A percentile compares a stretch with the other conserved stretches of the same genome.
phyloP scores from a whole-genome alignment of 2,797 vertebrate genomes.

The Diplodus puntazzo region DNA sequence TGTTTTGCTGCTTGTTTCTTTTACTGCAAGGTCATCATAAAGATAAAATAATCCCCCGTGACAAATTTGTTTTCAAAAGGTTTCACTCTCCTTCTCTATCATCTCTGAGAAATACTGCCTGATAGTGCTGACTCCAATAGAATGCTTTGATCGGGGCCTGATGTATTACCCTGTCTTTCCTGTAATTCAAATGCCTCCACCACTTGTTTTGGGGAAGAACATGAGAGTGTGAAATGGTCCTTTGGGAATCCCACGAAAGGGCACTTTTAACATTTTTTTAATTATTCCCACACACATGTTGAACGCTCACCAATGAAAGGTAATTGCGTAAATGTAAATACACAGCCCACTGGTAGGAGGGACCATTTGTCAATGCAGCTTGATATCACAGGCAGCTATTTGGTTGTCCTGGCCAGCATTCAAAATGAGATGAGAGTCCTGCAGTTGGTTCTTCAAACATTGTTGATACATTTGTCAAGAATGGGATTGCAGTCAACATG shows the following conservation, averaged over 20 bases:
- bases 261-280: conserved; percentile 23
- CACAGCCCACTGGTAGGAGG: conserved; percentile 35
- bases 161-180: conserved; percentile 84
- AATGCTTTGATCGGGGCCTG: conserved; percentile 82
- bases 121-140: conserved; percentile 83
- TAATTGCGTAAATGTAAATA: conserved; percentile 73
- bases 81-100: conserved; percentile 84
- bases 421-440: conserved; percentile 68
- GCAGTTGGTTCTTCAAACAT: conserved; percentile 50
- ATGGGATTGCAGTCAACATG: conserved; percentile 51
- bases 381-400: conserved; percentile 58
- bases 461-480: conserved; percentile 57
- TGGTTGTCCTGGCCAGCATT: conserved; percentile 62
- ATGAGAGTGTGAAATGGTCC: conserved; percentile 63
- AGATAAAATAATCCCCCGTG: conserved; percentile 85
- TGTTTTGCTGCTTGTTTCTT: conserved; percentile 82
- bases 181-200: conserved; percentile 82
- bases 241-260: conserved; percentile 56
- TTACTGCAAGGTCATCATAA: conserved; percentile 87
- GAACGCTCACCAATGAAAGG: conserved; percentile 54
- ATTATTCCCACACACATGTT: conserved; percentile 59
- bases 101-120: conserved; percentile 78
- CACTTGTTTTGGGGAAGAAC: conserved; percentile 77
- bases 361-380: conserved; percentile 62
- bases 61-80: conserved; percentile 87